Evolutionary conservation across 2,113 vertebrate species (phyloP).

Genomic region (Notiomystis cincta): DNA sequence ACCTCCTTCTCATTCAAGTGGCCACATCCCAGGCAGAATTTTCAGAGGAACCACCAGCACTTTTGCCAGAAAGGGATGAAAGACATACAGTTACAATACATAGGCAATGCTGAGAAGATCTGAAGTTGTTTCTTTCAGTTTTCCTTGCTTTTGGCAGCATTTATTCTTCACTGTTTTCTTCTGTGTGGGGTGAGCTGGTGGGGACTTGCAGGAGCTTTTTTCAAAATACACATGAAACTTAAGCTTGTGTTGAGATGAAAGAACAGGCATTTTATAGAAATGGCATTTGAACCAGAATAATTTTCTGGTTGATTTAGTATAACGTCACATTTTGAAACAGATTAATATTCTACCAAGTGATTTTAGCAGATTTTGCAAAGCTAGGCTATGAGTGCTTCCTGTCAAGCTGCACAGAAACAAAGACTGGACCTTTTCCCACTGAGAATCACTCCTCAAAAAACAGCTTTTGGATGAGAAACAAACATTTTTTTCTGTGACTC

Average conservation of each 20-base stretch:
- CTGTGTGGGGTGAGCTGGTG: neutral
- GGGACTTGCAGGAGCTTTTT: neutral
- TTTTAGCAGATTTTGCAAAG: constrained; percentile 1
- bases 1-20: neutral
- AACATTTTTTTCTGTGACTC: neutral
- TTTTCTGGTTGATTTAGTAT: neutral
- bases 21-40: neutral
- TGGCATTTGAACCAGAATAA: neutral
- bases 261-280: neutral
- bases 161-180: neutral
- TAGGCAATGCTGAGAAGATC: neutral
- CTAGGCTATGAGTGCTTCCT: neutral
- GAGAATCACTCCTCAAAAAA: neutral
- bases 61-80: neutral
- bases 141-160: neutral
- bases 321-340: neutral
- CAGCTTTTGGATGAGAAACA: neutral
- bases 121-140: neutral
- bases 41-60: neutral
- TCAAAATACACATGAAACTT: neutral
- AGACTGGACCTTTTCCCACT: neutral
- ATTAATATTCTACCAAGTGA: neutral
- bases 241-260: neutral
- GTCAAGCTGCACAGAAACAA: neutral
- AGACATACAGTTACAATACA: neutral